These are phyloP conservation scores for Linepithema humile DNA, from an alignment of 1,140 invertebrate genomes.

Conservation along the genomic window DNA sequence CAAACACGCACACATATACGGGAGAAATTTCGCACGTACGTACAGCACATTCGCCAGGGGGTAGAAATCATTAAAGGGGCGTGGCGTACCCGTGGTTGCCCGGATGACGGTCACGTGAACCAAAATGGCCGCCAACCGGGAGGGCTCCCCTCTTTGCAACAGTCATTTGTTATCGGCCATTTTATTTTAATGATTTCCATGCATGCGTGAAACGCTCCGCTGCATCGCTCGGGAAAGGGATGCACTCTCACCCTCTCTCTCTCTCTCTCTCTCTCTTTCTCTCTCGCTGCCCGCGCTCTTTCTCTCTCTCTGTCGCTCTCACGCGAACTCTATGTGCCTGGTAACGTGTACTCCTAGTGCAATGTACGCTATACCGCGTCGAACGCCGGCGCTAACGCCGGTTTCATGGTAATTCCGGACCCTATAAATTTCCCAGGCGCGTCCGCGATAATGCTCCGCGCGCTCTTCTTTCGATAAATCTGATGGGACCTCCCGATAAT, in stretches of 20 bases:
- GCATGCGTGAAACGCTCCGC: conserved; percentile 84
- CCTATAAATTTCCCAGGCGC: conserved; percentile 65
- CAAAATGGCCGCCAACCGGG: conserved; percentile 82
- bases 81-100: conserved; percentile 84
- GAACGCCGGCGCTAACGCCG: conserved; percentile 68
- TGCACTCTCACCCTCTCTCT: conserved; percentile 66
- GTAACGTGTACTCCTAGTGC: conserved; percentile 68
- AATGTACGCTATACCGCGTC: conserved; percentile 49
- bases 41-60: conserved; percentile 79
- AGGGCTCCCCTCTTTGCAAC: conserved; percentile 81
- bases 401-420: conserved; percentile 69
- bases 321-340: conserved; percentile 57
- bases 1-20: conserved; percentile 55
- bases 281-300: not conserved
- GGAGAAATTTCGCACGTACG: conserved; percentile 75
- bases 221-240: conserved; percentile 79
- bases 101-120: conserved; percentile 85
- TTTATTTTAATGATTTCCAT: conserved; percentile 86
- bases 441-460: conserved; percentile 59
- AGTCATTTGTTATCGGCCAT: conserved; percentile 85
- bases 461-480: conserved; percentile 70
- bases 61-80: conserved; percentile 85
- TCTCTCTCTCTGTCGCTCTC: conserved; percentile 11
- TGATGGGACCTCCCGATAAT: conserved; percentile 40
- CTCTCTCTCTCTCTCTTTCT: not conserved